phyloP scores from a whole-genome alignment of 2,113 vertebrate genomes.

The Scatophagus argus region DNA sequence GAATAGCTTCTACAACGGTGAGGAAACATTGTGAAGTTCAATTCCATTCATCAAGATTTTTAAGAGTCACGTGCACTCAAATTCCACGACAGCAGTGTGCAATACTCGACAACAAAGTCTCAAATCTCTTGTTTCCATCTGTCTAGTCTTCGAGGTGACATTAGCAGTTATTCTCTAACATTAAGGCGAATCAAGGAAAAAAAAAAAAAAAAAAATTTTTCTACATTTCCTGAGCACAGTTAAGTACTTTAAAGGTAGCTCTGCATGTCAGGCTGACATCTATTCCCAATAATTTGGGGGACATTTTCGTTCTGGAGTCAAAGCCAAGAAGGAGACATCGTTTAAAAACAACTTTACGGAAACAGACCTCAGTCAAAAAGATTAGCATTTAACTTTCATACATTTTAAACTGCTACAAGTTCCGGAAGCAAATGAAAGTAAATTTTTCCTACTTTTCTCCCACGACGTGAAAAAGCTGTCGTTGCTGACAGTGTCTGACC shows the following conservation, averaged over 20 bases:
- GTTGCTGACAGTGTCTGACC: not conserved
- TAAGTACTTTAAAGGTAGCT: slow-evolving; percentile 42
- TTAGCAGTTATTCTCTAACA: slow-evolving; percentile 3
- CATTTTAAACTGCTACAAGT: not conserved
- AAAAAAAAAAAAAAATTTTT: no score
- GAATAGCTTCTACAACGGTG: not conserved
- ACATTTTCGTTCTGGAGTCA: not conserved
- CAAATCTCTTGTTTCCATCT: not conserved
- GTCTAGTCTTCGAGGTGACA: not conserved
- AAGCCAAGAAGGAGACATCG: not conserved
- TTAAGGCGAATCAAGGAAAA: slow-evolving; percentile 22
- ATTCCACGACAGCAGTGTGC: not conserved
- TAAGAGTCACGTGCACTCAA: no score
- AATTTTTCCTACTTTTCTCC: not conserved
- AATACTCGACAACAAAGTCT: no score
- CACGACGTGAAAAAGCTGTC: no score
- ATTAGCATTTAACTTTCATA: not conserved
- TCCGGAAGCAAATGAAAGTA: not conserved
- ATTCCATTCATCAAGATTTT: no score
- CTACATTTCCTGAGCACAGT: slow-evolving; percentile 31
- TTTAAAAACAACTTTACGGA: not conserved
- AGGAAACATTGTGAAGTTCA: no score
- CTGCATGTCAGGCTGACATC: slow-evolving; percentile 17
- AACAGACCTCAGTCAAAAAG: not conserved
- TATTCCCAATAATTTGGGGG: not conserved